These are phyloP conservation scores for Brachionus manjavacas DNA, from an alignment of 1,140 invertebrate genomes.

Conservation along the genomic window DNA sequence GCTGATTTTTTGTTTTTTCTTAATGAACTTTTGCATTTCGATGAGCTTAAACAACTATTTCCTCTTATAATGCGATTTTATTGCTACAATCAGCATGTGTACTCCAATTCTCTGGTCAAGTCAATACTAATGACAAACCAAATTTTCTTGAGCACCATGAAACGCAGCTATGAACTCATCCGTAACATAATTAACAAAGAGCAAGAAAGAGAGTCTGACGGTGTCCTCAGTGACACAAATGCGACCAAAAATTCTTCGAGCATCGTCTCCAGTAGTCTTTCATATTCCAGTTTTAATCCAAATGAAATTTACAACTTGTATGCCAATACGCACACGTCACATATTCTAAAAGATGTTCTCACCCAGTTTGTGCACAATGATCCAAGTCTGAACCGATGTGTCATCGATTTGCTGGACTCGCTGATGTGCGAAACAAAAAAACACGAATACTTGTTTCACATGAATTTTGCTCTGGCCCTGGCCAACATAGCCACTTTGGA, in stretches of 20 bases:
- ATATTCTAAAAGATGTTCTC: conserved; percentile 10
- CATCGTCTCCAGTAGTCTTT: neutral
- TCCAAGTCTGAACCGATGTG: conserved; percentile 26
- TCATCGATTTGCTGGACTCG: conserved; percentile 23
- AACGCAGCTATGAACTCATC: neutral
- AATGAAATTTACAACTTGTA: conserved; percentile 29
- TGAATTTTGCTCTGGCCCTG: conserved; percentile 31
- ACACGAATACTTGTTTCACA: conserved; percentile 35
- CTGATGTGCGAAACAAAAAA: conserved; percentile 36
- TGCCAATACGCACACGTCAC: conserved; percentile 25
- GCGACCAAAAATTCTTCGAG: conserved; percentile 22
- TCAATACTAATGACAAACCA: conserved; percentile 11
- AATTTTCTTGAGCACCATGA: neutral
- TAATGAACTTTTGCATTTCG: conserved; percentile 9
- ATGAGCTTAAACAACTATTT: conserved; percentile 8
- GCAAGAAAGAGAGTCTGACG: neutral
- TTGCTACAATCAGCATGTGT: conserved; percentile 38
- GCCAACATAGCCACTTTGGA: conserved; percentile 40
- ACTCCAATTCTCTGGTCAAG: neutral
- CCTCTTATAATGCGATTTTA: conserved; percentile 25
- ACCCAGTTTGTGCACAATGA: conserved; percentile 38
- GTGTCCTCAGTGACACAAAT: neutral
- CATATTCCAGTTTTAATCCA: neutral
- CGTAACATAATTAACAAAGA: neutral
- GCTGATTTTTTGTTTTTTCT: neutral